These are phyloP conservation scores for Archocentrus centrarchus DNA, from an alignment of 2,113 vertebrate species.

Conservation along the genomic window DNA sequence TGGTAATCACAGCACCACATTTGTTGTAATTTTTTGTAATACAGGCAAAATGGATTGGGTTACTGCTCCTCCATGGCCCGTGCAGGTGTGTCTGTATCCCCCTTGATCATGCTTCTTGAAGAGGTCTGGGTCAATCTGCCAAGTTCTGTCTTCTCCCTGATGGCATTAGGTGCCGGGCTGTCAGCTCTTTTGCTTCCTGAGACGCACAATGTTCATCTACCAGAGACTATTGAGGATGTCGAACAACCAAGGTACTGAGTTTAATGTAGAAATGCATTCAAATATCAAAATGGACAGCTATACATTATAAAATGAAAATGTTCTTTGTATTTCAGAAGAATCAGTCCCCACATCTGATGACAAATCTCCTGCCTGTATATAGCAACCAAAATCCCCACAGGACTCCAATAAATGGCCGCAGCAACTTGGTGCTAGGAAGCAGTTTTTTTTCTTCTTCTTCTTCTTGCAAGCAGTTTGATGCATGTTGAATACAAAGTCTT, in stretches of 20 bases:
- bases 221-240: constrained; percentile 85
- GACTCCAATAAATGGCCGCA: not conserved
- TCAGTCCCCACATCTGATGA: constrained; percentile 40
- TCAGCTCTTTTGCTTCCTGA: constrained; percentile 63
- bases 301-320: not conserved
- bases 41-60: constrained; percentile 66
- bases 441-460: not conserved
- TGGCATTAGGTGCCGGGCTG: constrained; percentile 19
- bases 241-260: constrained; percentile 75
- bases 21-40: not conserved
- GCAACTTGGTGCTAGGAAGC: not conserved
- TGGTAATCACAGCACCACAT: not conserved
- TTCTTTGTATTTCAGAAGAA: constrained; percentile 52
- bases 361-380: not conserved
- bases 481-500: not conserved
- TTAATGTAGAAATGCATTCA: not conserved
- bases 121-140: constrained; percentile 55
- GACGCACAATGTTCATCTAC: constrained; percentile 70
- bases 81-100: constrained; percentile 43
- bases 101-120: constrained; percentile 52
- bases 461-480: not conserved
- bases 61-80: constrained; percentile 50
- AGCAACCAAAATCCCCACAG: not conserved
- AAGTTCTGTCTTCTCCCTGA: constrained; percentile 25
- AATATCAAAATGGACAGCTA: not conserved